Percentiles rank a stretch among this genome's conserved stretches.
Evolutionary conservation across 2,797 vertebrate genomes (phyloP).

Genomic region (Gobio occitaniae): DNA sequence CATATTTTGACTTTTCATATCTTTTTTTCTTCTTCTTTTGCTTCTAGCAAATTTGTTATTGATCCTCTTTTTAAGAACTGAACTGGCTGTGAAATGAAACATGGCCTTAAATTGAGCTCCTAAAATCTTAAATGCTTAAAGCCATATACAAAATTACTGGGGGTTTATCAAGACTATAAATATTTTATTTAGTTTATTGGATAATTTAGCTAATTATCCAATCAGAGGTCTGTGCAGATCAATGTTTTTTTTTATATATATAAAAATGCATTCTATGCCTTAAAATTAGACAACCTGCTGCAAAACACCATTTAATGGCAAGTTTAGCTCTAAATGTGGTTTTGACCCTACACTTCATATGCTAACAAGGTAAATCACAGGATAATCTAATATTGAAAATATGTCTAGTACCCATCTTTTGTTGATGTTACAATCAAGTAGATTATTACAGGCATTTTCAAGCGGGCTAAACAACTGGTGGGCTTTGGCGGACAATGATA

Average conservation of each 20-base stretch:
- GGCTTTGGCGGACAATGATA: not conserved
- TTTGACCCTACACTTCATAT: not conserved
- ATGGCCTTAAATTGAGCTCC: constrained; percentile 17
- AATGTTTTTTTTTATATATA: no score
- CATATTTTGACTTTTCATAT: not conserved
- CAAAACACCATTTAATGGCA: constrained; percentile 20
- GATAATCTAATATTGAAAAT: not conserved
- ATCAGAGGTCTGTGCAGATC: not conserved
- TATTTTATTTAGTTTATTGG: not conserved
- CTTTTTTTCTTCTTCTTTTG: not conserved
- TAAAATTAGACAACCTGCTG: constrained; percentile 12
- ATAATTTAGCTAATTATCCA: not conserved
- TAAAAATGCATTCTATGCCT: constrained; percentile 39
- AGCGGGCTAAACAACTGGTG: not conserved
- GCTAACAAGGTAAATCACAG: not conserved
- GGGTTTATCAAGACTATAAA: constrained; percentile 21
- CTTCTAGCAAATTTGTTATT: not conserved
- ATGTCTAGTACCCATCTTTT: not conserved
- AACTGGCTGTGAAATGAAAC: constrained; percentile 30
- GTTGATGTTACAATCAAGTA: not conserved
- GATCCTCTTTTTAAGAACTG: constrained; percentile 7
- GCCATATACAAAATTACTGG: not conserved
- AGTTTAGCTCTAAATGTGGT: constrained; percentile 8
- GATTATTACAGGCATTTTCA: not conserved
- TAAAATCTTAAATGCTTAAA: constrained; percentile 7